phyloP scores from a whole-genome alignment of 2,888 invertebrate genomes.

The Phyllotreta striolata region DNA sequence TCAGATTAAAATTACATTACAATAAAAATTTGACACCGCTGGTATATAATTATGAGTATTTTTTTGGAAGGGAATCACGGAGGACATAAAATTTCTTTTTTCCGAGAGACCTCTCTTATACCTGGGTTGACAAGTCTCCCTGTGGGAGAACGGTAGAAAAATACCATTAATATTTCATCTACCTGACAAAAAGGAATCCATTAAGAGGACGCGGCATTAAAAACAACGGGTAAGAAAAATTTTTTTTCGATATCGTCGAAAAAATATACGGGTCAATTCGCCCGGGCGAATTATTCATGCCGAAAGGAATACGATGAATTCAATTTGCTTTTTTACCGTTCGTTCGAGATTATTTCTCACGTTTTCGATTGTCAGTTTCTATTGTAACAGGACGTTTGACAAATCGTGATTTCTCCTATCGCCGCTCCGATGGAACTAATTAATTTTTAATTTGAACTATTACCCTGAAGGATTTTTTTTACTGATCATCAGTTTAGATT shows the following conservation, averaged over 20 bases:
- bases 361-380: slow-evolving; percentile 44
- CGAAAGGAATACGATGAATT: slow-evolving; percentile 25
- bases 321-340: slow-evolving; percentile 48
- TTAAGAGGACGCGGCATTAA: background rate
- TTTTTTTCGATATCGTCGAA: no score
- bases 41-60: slow-evolving; percentile 20
- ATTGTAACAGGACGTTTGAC: slow-evolving; percentile 48
- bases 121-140: slow-evolving; percentile 22
- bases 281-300: no score
- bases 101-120: slow-evolving; percentile 5
- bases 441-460: no score
- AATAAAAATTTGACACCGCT: slow-evolving; percentile 39
- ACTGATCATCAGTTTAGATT: no score
- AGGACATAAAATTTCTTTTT: slow-evolving; percentile 19
- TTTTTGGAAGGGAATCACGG: slow-evolving; percentile 14
- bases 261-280: no score
- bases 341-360: slow-evolving; percentile 47
- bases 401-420: slow-evolving; percentile 46
- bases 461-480: no score
- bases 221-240: no score
- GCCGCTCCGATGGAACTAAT: no score
- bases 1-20: slow-evolving; percentile 35
- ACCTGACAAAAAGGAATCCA: slow-evolving; percentile 4
- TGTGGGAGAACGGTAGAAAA: slow-evolving; percentile 15
- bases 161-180: slow-evolving; percentile 10